Evolutionary conservation across 2,113 vertebrate genomes (phyloP).

Genomic region (Glareola pratincola): DNA sequence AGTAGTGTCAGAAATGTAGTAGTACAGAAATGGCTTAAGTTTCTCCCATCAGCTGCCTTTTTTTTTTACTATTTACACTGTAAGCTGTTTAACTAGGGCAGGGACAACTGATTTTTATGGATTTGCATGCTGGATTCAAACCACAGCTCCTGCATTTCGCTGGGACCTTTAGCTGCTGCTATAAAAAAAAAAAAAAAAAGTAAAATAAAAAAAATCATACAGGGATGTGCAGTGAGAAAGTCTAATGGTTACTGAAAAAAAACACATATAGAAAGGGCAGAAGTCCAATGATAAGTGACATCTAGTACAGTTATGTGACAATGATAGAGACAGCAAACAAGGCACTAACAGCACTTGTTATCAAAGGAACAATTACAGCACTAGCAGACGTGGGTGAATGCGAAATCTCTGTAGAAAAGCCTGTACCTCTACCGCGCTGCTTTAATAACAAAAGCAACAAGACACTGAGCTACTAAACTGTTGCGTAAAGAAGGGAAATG

Average conservation of each 20-base stretch:
- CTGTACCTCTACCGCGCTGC: background rate
- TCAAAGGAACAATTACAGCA: background rate
- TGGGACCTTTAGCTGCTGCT: background rate
- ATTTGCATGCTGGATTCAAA: background rate
- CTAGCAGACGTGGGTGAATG: background rate
- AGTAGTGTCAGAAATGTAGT: background rate
- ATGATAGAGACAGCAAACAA: background rate
- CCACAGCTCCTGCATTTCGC: background rate
- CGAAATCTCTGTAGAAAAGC: background rate
- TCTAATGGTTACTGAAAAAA: background rate
- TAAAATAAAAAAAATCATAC: background rate
- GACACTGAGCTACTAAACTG: background rate
- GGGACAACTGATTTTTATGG: background rate
- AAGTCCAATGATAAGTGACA: background rate
- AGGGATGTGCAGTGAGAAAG: background rate
- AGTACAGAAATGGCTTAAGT: background rate
- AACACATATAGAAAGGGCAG: background rate
- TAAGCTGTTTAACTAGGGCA: background rate
- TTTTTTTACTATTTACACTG: background rate
- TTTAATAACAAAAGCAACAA: background rate
- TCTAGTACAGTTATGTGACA: background rate
- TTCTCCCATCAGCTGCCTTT: background rate
- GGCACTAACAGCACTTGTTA: background rate
- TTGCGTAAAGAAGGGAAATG: background rate
- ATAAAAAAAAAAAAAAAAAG: background rate